A percentile compares a stretch with the other conserved stretches of the same genome.
Conservation (phyloP, 2,797 vertebrate species). For the Tamandua tetradactyla region DNA sequence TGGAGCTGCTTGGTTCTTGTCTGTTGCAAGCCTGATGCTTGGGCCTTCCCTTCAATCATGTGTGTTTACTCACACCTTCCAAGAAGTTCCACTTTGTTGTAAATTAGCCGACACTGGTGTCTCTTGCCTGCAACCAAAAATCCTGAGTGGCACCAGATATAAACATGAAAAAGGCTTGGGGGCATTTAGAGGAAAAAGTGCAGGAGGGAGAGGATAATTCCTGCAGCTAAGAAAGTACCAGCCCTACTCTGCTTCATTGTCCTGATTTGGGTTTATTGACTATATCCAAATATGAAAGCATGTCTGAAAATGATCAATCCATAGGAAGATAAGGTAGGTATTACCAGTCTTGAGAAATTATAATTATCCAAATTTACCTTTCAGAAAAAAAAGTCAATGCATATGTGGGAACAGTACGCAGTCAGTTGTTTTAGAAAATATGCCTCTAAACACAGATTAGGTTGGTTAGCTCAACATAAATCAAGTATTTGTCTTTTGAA, state of each 20-base stretch:
- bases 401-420: neutral
- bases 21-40: neutral
- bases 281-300: neutral
- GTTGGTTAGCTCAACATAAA: neutral
- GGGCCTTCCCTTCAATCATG: neutral
- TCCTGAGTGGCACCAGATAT: neutral
- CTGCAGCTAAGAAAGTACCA: neutral
- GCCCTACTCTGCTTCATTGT: neutral
- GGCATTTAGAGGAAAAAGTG: neutral
- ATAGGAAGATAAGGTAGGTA: neutral
- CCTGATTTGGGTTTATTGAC: neutral
- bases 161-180: neutral
- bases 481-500: neutral
- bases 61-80: neutral
- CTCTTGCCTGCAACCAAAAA: neutral
- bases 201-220: neutral
- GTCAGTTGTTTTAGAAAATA: neutral
- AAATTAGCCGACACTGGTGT: neutral
- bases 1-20: neutral
- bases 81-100: neutral
- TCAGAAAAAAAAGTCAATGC: neutral
- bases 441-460: neutral
- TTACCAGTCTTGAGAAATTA: neutral
- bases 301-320: neutral
- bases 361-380: neutral